Conservation (phyloP, 1,140 invertebrate genomes). For the Meloidogyne hapla region DNA sequence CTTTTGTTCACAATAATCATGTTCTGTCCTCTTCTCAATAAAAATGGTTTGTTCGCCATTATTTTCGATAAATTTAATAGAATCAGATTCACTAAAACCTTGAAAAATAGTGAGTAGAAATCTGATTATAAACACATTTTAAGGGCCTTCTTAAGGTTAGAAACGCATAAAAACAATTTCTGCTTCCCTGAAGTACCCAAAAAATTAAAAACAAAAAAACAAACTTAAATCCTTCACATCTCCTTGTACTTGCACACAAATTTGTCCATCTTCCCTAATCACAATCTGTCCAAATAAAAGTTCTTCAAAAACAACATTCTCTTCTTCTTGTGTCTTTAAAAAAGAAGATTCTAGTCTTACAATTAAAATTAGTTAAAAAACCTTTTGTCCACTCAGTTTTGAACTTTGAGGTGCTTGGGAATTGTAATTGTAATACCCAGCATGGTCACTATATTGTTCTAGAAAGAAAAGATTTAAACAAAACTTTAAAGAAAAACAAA, state of each 20-base stretch:
- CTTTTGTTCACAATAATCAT: background rate
- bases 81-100: background rate
- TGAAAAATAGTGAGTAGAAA: background rate
- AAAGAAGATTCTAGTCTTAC: too few relatives aligned
- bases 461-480: background rate
- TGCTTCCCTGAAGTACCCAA: too few relatives aligned
- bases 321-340: too few relatives aligned
- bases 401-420: background rate
- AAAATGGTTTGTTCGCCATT: background rate
- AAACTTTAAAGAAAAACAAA: background rate
- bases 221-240: background rate
- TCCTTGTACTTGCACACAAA: background rate
- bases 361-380: too few relatives aligned
- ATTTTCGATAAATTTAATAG: background rate
- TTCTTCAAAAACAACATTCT: background rate
- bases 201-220: background rate
- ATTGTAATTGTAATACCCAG: background rate
- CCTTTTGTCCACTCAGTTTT: background rate
- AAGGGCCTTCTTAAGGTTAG: background rate
- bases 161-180: too few relatives aligned
- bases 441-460: too few relatives aligned
- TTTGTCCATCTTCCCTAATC: background rate
- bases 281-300: constrained; percentile 9
- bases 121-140: background rate
- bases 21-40: background rate